These are phyloP conservation scores for Gopherus flavomarginatus DNA, from an alignment of 2,113 vertebrate species.

Conservation along the genomic window DNA sequence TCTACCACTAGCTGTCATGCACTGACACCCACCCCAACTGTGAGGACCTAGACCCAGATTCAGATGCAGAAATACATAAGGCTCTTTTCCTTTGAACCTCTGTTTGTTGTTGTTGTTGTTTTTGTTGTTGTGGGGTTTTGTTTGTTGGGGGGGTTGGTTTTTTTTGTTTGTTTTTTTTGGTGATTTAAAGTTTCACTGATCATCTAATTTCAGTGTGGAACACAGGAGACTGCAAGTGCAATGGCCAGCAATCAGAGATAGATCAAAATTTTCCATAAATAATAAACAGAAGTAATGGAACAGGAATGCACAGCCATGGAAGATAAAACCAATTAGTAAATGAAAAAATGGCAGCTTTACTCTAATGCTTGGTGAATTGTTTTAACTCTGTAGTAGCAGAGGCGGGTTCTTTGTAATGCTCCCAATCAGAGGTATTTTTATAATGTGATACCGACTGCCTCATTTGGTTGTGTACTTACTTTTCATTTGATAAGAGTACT, in stretches of 20 bases:
- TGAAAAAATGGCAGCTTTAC: not conserved
- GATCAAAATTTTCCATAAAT: not conserved
- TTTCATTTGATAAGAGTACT: slow-evolving; percentile 11
- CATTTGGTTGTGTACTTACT: not conserved
- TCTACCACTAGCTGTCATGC: slow-evolving; percentile 68
- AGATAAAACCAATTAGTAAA: slow-evolving; percentile 39
- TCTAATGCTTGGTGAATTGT: not conserved
- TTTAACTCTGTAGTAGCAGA: slow-evolving; percentile 1
- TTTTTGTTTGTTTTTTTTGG: not conserved
- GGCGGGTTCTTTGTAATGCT: not conserved
- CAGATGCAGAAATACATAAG: not conserved
- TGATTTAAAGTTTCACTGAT: not conserved
- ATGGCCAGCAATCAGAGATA: not conserved
- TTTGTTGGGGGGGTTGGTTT: too few relatives aligned
- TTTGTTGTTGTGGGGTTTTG: too few relatives aligned
- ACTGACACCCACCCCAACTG: not conserved
- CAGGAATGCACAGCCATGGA: not conserved
- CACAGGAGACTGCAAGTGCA: not conserved
- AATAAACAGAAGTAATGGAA: not conserved
- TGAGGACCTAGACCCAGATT: not conserved
- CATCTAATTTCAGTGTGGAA: not conserved
- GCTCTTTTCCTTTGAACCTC: not conserved
- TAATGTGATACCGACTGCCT: not conserved
- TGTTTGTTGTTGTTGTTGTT: too few relatives aligned
- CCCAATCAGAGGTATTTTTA: not conserved